Evolutionary conservation across 2,113 vertebrate genomes (phyloP).

Genomic region (Gulo gulo): DNA sequence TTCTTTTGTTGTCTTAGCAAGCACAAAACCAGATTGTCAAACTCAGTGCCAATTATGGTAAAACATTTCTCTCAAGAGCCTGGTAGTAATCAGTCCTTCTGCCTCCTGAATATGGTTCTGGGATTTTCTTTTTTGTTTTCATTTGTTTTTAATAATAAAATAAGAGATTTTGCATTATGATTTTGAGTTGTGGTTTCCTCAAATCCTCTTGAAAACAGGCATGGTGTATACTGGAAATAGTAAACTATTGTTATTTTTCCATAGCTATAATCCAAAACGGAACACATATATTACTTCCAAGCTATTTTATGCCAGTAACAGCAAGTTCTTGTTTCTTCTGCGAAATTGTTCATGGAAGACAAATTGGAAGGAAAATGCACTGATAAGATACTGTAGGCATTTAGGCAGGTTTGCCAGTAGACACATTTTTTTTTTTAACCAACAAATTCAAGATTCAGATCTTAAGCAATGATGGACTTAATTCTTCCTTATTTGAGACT

Average conservation of each 20-base stretch:
- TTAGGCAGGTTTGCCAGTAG: not conserved
- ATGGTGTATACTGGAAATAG: not conserved
- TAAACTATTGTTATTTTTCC: not conserved
- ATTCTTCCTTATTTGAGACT: not conserved
- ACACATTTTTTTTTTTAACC: not conserved
- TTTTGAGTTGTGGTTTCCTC: not conserved
- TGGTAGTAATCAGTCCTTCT: not conserved
- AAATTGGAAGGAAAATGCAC: not conserved
- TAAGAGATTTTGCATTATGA: not conserved
- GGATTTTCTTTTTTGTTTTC: not conserved
- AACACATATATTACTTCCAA: not conserved
- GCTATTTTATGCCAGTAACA: not conserved
- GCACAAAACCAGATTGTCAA: not conserved
- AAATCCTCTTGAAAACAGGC: not conserved
- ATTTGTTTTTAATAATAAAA: not conserved
- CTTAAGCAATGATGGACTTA: not conserved
- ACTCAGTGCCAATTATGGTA: not conserved
- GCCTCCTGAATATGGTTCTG: not conserved
- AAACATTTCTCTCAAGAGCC: not conserved
- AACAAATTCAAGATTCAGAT: not conserved
- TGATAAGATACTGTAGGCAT: not conserved
- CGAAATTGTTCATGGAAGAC: not conserved
- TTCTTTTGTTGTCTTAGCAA: not conserved
- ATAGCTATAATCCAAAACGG: not conserved
- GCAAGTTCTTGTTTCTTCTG: not conserved